Conservation (phyloP, 2,113 vertebrate genomes). For the Syngnathoides biaculeatus region DNA sequence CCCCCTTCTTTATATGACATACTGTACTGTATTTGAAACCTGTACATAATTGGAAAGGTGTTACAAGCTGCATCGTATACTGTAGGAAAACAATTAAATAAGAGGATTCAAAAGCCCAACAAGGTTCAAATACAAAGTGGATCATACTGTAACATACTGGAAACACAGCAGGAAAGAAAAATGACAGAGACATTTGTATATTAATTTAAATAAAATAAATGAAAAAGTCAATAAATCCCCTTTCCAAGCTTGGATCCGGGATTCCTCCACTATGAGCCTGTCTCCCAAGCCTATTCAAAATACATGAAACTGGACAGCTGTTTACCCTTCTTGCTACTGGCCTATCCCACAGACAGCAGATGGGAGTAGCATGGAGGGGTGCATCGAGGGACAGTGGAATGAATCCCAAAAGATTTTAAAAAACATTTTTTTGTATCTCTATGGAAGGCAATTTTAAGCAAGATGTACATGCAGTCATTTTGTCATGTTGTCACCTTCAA, state of each 20-base stretch:
- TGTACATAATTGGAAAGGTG: no score
- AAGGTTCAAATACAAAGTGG: no score
- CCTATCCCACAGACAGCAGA: constrained; percentile 25
- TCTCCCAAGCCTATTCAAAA: constrained; percentile 29
- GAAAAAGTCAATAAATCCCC: background rate
- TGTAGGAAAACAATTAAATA: no score
- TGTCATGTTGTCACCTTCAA: constrained; percentile 47
- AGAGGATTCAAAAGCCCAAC: no score
- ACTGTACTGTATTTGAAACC: no score
- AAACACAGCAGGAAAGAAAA: no score
- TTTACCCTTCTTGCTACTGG: constrained; percentile 22
- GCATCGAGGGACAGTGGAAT: constrained; percentile 7
- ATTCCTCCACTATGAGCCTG: background rate
- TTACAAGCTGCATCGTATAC: no score
- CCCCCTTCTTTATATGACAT: no score
- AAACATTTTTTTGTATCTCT: constrained; percentile 27
- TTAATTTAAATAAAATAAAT: background rate
- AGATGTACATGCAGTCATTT: constrained; percentile 38
- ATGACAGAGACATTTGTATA: no score
- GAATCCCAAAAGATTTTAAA: constrained; percentile 19
- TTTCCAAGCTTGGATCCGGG: background rate
- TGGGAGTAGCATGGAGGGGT: constrained; percentile 15
- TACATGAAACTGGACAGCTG: constrained; percentile 13
- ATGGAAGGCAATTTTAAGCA: constrained; percentile 38
- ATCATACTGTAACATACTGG: no score